Conservation (phyloP, 2,797 vertebrate species). For the Channallabes apus region DNA sequence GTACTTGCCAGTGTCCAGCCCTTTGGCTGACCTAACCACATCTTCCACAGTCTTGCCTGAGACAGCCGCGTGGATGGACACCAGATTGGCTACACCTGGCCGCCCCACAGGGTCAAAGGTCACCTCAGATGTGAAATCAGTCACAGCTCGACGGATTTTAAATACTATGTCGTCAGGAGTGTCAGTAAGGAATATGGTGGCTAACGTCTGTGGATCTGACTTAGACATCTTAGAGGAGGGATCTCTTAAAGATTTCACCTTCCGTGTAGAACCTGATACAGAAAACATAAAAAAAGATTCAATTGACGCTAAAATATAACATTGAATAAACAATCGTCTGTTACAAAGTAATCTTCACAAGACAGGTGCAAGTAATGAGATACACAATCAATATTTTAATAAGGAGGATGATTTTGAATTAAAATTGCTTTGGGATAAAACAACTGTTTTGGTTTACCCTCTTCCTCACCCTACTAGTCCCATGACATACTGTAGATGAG, state of each 20-base stretch:
- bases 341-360: not conserved
- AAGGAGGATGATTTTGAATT: slow-evolving; percentile 1
- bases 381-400: not conserved
- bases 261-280: slow-evolving; percentile 79
- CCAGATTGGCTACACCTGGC: slow-evolving; percentile 89
- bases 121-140: slow-evolving; percentile 91
- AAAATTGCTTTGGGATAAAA: slow-evolving; percentile 22
- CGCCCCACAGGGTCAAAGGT: slow-evolving; percentile 84
- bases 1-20: slow-evolving; percentile 85
- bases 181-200: slow-evolving; percentile 84
- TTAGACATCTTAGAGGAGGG: slow-evolving; percentile 94
- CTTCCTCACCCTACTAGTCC: slow-evolving; percentile 25
- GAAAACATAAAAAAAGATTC: not conserved
- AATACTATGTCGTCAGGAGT: slow-evolving; percentile 83
- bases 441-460: slow-evolving; percentile 28
- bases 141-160: slow-evolving; percentile 91
- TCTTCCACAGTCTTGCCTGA: slow-evolving; percentile 74
- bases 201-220: slow-evolving; percentile 85
- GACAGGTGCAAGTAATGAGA: not conserved
- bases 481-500: slow-evolving; percentile 28
- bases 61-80: slow-evolving; percentile 83
- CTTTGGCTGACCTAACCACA: slow-evolving; percentile 71
- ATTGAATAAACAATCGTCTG: not conserved
- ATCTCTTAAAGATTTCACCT: slow-evolving; percentile 90
- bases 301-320: not conserved